Evolutionary conservation across 2,888 invertebrate genomes (phyloP).

Genomic region (Smittia aterrima): DNA sequence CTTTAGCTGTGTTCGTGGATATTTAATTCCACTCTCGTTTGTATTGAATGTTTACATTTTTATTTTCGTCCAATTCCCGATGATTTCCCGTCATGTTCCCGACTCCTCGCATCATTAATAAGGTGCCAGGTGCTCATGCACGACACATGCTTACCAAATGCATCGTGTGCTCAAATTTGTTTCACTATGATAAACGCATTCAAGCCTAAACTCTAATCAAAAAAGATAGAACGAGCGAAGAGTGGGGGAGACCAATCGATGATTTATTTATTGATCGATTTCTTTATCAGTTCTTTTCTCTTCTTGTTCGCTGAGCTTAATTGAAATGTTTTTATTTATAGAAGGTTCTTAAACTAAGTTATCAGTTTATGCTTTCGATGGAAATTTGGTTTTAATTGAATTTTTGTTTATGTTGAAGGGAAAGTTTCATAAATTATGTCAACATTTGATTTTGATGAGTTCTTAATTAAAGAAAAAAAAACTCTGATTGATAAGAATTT

Average conservation of each 20-base stretch:
- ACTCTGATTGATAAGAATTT: background rate
- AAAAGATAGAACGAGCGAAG: background rate
- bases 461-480: background rate
- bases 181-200: background rate
- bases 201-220: background rate
- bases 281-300: background rate
- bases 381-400: background rate
- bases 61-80: conserved; percentile 1
- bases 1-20: background rate
- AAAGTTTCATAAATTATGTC: background rate
- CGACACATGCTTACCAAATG: background rate
- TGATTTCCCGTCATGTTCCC: background rate
- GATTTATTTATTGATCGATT: background rate
- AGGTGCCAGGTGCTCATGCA: background rate
- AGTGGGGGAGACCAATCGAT: background rate
- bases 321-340: background rate
- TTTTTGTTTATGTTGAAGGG: background rate
- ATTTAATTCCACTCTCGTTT: background rate
- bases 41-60: background rate
- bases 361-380: background rate
- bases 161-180: background rate
- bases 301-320: background rate
- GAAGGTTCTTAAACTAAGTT: background rate
- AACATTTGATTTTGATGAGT: background rate
- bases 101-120: background rate